Evolutionary conservation across 2,113 vertebrate species (phyloP), one percentile per base, ranked within the genome.

Genomic region (Paramormyrops kingsleyae): DNA sequence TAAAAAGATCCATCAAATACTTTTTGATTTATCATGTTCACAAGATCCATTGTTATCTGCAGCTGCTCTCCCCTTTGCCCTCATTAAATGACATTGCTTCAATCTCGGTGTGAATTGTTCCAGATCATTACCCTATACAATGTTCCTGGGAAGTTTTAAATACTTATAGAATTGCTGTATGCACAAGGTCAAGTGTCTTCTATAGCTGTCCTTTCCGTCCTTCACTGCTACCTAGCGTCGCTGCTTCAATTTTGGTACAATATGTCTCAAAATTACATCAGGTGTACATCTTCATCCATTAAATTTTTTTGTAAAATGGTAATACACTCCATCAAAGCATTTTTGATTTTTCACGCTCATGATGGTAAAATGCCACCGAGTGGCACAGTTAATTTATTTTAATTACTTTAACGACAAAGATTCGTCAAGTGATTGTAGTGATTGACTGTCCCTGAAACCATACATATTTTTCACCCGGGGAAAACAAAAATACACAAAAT

Each of bases 401-500:
- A 31, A 70, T 70, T 70, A 13, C n/a, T 70, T 27, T 70, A 4
- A 31, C 9, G 10, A 10, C n/a, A 70, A 70, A 31, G 62, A 70
- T 70, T 31, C 10, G 1, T 31, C 10, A 70, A 31, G n/a, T 70
- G 62, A 31, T 70, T 31, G 27, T 70, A 27, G 10, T 70, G 9
- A 70, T 31, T 27, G 10, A 70, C 27, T 70, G 62, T 12, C 10
- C 62, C n/a, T 10, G 12, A 31, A 70, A 70, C 62, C 62, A 70
- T 70, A 70, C 4, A 4, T 31, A 31, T 70, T 31, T 31, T 12
- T 70, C 24, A 66, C 62, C n/a, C 9, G 62, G 24, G 70, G 70
- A 39, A 39, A 89, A 89, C 80, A 83, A 31, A 56, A 89, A 83
- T 13, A 70, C 27, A 83, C 49, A 80, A 31, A 53, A 89, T 83